Percentiles rank a stretch among this genome's conserved stretches.
These are phyloP conservation scores for Heterodera filipjevi DNA, from an alignment of 2,888 invertebrate genomes.

Conservation along the genomic window DNA sequence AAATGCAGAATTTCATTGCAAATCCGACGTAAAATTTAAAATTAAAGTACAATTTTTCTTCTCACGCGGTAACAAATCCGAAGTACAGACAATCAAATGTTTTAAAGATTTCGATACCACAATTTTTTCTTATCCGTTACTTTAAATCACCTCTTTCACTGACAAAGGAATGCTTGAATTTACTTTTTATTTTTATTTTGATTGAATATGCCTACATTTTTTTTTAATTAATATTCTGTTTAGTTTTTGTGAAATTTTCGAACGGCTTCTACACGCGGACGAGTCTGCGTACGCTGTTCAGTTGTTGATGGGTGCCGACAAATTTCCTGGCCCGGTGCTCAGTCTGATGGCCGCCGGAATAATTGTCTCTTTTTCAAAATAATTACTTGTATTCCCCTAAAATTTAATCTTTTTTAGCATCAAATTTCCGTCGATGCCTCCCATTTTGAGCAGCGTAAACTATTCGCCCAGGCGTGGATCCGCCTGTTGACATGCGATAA, in stretches of 20 bases:
- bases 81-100: no score
- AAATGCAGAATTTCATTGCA: slow-evolving; percentile 33
- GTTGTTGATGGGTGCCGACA: slow-evolving; percentile 54
- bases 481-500: slow-evolving; percentile 39
- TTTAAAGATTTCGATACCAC: no score
- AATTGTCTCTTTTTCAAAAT: slow-evolving; percentile 38
- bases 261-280: slow-evolving; percentile 58
- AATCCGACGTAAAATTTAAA: slow-evolving; percentile 37
- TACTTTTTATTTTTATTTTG: no score
- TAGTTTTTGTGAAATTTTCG: slow-evolving; percentile 56
- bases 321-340: slow-evolving; percentile 57
- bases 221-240: slow-evolving; percentile 31
- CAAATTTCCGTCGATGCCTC: slow-evolving; percentile 22
- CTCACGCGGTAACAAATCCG: no score
- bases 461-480: slow-evolving; percentile 39
- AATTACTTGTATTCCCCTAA: neutral
- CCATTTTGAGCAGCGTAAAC: slow-evolving; percentile 17
- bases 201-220: neutral
- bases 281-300: slow-evolving; percentile 57
- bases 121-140: no score
- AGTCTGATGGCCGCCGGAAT: slow-evolving; percentile 53
- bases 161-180: no score
- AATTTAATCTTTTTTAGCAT: slow-evolving; percentile 15
- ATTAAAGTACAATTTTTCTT: no score
- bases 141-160: no score